Evolutionary conservation across 2,888 invertebrate genomes (phyloP), one percentile per base, ranked within the genome.

Genomic region (Diaprepes abbreviatus): DNA sequence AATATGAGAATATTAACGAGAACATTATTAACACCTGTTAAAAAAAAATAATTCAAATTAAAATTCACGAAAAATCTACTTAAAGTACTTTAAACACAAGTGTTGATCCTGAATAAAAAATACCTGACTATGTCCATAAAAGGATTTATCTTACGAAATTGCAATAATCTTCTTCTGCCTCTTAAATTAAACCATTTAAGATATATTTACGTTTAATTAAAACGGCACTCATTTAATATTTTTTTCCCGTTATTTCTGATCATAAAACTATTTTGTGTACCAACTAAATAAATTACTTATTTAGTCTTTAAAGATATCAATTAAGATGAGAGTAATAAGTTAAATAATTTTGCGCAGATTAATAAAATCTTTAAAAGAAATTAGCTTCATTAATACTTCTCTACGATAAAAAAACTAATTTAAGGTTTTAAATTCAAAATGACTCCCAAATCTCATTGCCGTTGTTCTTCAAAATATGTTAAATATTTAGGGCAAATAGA

Each of bases 171-270:
- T 66, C 54, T 43, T 67, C 68, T 57, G 48, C 57, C 16, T 33
- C 48, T 68, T 48, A 68, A 62, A 68, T 68, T 62, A 68, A 48
- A 68, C 55, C 68, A 68, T 68, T 68, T 68, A 62, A 60, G 62
- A 68, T 63, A 60, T 63, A 43, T 64, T 62, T 48, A 63, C 24
- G 48, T 68, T 62, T 60, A 68, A 68, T 68, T 68, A 68, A 62
- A 68, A 62, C 54, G 54, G 62, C 43, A 63, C 57, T 68, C 55
- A 68, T 68, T n/a, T 68, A 68, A 68, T 67, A 45, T 63, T 62
- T 50, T 35, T 12, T n/a, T 52, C 14, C 62, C 50, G 62, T 62
- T 62, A 62, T 48, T 24, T 12, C 5, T 21, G 17, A 3, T 24
- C 52, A 14, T 36, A 40, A 35, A 9, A 62, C 62, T 52, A 52